phyloP scores from a whole-genome alignment of 2,797 vertebrate genomes.

The Falco naumanni region DNA sequence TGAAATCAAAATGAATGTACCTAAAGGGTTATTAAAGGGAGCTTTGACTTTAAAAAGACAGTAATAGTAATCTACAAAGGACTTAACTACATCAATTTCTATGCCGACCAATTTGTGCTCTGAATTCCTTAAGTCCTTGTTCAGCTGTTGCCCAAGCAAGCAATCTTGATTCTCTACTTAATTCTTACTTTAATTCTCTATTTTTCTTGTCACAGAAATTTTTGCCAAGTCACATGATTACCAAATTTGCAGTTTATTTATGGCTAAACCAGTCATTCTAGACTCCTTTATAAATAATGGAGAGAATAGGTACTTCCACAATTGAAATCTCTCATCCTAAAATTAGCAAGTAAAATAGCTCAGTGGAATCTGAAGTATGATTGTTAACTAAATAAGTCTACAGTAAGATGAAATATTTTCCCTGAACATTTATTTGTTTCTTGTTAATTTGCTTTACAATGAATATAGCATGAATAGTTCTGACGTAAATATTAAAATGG shows the following conservation, averaged over 20 bases:
- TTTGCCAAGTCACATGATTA: background rate
- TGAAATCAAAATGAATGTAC: background rate
- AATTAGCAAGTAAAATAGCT: background rate
- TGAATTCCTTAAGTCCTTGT: background rate
- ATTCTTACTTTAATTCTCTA: background rate
- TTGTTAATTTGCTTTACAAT: background rate
- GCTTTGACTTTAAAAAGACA: background rate
- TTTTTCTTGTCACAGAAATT: background rate
- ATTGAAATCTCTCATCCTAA: background rate
- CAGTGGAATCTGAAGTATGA: background rate
- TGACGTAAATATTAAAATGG: background rate
- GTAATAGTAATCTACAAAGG: background rate
- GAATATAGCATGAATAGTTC: background rate
- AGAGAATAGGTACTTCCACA: background rate
- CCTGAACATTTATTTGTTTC: background rate
- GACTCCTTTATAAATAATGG: background rate
- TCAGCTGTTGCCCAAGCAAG: background rate
- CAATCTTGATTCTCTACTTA: background rate
- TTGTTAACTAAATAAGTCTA: background rate
- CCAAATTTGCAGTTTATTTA: background rate
- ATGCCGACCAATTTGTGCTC: background rate
- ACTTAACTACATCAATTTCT: background rate
- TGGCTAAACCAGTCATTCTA: background rate
- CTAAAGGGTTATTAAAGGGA: background rate
- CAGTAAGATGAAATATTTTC: background rate